phyloP scores from a whole-genome alignment of 2,797 vertebrate genomes.

The Acomys russatus region DNA sequence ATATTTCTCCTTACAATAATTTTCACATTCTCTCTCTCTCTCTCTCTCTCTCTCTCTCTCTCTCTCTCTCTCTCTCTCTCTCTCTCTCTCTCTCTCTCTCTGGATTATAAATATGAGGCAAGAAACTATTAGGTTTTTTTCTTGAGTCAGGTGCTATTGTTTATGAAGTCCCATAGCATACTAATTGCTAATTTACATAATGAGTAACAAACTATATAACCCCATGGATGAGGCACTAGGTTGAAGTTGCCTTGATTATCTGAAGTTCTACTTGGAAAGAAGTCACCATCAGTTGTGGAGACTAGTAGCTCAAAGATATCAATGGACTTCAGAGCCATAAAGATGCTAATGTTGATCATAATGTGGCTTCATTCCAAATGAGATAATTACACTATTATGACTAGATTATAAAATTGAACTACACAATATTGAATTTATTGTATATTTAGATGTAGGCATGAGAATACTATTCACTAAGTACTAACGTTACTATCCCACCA shows the following conservation, averaged over 20 bases:
- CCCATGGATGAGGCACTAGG: background rate
- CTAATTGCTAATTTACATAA: slow-evolving; percentile 29
- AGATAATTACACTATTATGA: background rate
- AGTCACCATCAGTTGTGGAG: background rate
- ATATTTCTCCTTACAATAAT: background rate
- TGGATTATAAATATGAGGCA: background rate
- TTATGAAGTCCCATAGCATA: background rate
- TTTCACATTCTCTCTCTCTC: background rate
- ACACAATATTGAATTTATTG: background rate
- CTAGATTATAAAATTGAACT: background rate
- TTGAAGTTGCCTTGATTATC: background rate
- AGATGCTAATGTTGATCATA: background rate
- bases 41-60: background rate
- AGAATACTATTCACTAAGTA: background rate
- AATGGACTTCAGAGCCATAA: background rate
- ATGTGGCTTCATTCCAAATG: background rate
- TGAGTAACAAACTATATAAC: background rate
- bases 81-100: background rate
- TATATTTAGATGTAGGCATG: background rate
- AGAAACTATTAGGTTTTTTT: background rate
- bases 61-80: background rate
- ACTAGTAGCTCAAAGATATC: background rate
- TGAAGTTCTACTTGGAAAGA: background rate
- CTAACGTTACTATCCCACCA: background rate
- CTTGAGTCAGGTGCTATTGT: background rate